Evolutionary conservation across 1,140 invertebrate species (phyloP).

Genomic region (Zaprionus inermis): DNA sequence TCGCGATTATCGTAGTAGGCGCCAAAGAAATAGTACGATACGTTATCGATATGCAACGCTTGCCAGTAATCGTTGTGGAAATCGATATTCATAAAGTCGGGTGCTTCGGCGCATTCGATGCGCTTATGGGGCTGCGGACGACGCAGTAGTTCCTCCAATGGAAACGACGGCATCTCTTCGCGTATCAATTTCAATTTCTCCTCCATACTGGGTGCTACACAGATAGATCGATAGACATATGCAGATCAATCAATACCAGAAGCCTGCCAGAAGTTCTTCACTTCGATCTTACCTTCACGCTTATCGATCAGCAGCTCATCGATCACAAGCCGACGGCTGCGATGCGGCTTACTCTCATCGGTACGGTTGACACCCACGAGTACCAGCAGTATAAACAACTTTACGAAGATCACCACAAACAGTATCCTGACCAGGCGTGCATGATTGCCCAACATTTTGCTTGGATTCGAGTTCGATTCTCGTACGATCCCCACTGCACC

Average conservation of each 20-base stretch:
- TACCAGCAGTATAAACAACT: slow-evolving; percentile 46
- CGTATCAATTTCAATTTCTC: slow-evolving; percentile 50
- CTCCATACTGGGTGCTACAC: slow-evolving; percentile 44
- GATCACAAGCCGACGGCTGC: not conserved
- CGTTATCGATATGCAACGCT: slow-evolving; percentile 87
- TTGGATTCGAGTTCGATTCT: not conserved
- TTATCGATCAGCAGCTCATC: slow-evolving; percentile 55
- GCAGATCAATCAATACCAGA: not conserved
- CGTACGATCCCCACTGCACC: not conserved
- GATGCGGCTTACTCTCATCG: not conserved
- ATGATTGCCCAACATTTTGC: slow-evolving; percentile 46
- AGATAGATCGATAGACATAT: not conserved
- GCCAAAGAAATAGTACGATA: slow-evolving; percentile 93
- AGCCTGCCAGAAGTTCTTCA: no score
- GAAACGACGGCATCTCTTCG: slow-evolving; percentile 64
- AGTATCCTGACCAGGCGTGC: slow-evolving; percentile 48
- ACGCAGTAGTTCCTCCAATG: slow-evolving; percentile 47
- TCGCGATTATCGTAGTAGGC: slow-evolving; percentile 93
- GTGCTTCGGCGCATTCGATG: slow-evolving; percentile 38
- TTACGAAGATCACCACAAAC: slow-evolving; percentile 52
- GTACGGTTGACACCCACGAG: slow-evolving; percentile 33
- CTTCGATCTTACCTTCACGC: slow-evolving; percentile 25
- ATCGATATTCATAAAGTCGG: slow-evolving; percentile 46
- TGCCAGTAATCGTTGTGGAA: slow-evolving; percentile 61
- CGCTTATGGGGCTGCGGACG: not conserved